These are phyloP conservation scores for Pollenia amentaria DNA, from an alignment of 2,888 invertebrate species.

Conservation along the genomic window DNA sequence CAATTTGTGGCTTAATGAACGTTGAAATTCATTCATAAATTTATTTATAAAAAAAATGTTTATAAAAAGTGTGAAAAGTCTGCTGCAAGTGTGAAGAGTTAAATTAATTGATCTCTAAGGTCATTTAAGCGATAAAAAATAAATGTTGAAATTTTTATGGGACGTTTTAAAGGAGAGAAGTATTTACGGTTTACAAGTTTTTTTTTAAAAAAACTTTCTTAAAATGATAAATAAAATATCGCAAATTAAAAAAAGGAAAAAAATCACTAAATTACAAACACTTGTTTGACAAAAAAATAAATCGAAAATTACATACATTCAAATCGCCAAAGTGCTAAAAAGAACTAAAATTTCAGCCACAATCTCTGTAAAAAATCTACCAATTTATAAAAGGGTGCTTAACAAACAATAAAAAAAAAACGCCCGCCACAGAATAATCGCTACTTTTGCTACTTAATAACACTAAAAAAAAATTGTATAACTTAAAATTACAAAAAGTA, in stretches of 20 bases:
- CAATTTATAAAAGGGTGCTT: too few species aligned
- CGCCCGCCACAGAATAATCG: too few species aligned
- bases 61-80: constrained; percentile 22
- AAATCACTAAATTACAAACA: background rate
- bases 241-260: too few species aligned
- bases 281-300: background rate
- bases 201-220: background rate
- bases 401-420: too few species aligned
- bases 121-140: constrained; percentile 20
- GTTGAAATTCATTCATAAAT: constrained; percentile 62
- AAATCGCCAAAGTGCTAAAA: too few species aligned
- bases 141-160: background rate
- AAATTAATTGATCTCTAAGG: constrained; percentile 62
- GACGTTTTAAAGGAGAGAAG: background rate
- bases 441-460: too few species aligned
- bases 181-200: background rate
- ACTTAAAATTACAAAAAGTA: too few species aligned
- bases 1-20: constrained; percentile 45
- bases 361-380: too few species aligned
- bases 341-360: too few species aligned
- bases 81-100: constrained; percentile 32
- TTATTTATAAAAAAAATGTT: background rate
- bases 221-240: too few species aligned
- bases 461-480: too few species aligned
- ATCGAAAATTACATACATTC: too few species aligned